A percentile compares a stretch with the other conserved stretches of the same genome.
These are phyloP conservation scores for Zaprionus camerounensis DNA, from an alignment of 1,140 invertebrate genomes.

Conservation along the genomic window DNA sequence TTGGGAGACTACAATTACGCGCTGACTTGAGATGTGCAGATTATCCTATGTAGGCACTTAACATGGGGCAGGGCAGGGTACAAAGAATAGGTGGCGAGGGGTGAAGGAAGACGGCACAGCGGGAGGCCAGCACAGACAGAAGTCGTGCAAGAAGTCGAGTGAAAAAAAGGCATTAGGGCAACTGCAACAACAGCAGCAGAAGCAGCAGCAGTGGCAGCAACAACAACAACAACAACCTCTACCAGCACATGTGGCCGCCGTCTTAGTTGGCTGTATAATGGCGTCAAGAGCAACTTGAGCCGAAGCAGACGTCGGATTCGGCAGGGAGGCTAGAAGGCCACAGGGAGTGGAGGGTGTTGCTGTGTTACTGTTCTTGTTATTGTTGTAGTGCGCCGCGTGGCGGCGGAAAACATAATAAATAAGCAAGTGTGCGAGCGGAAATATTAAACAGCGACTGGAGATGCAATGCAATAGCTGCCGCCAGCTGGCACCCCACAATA, in stretches of 20 bases:
- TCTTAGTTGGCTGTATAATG: conserved; percentile 44
- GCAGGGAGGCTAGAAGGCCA: neutral
- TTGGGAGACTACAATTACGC: conserved; percentile 64
- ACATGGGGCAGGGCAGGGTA: conserved; percentile 45
- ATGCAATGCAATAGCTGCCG: conserved; percentile 44
- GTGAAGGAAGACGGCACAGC: conserved; percentile 21
- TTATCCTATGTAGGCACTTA: conserved; percentile 81
- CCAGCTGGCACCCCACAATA: conserved; percentile 61
- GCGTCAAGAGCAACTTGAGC: conserved; percentile 48
- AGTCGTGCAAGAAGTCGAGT: conserved; percentile 38
- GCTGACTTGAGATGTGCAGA: conserved; percentile 73
- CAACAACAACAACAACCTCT: neutral
- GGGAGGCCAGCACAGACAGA: conserved; percentile 13
- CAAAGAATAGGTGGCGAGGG: conserved; percentile 6
- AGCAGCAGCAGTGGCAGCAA: neutral
- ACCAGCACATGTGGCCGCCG: conserved; percentile 32
- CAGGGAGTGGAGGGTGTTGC: neutral
- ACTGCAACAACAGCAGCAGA: conserved; percentile 5
- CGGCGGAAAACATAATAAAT: conserved; percentile 79
- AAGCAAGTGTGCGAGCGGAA: conserved; percentile 79
- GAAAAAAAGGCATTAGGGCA: conserved; percentile 42
- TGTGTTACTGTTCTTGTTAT: neutral
- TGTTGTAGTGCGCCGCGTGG: conserved; percentile 54
- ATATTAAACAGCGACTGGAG: conserved; percentile 73
- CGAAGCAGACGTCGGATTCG: conserved; percentile 8